Evolutionary conservation across 2,113 vertebrate species (phyloP), one percentile per base, ranked within the genome.

Genomic region (Rhinolophus ferrumequinum): DNA sequence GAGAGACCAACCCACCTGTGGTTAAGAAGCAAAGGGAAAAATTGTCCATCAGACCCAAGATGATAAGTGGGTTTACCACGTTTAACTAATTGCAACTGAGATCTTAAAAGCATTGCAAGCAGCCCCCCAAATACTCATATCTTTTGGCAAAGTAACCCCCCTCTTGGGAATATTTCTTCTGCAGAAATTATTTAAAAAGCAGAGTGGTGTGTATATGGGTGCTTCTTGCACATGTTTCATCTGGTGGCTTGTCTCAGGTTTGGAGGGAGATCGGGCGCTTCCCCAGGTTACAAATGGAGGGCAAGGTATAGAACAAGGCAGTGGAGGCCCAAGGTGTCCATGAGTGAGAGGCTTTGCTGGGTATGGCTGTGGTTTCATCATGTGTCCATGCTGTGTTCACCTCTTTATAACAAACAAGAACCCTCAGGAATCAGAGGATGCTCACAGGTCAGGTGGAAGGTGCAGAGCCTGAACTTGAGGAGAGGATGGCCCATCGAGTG

Each of bases 21-120:
- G 95, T 92, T 93, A 85, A 93, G 86, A 95, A 95, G 93, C 85
- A 95, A 96, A 93, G 38, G 79, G 24, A 18, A 88, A 95, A 76
- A 90, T 70, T 70, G 77, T 58, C 91, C 38, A 26, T 81, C 96
- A 72, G 90, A 82, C 44, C 54, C 54, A 75, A 26, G 92, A 79
- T 80, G 92, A 54, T 92, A 89, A 95, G 83, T 73, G 90, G 67
- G 38, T 80, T 91, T 81, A 85, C 35, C 89, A 44, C 56, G 38
- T 82, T 95, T 58, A 66, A 81, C 79, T 92, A 50, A 91, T 91
- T 96, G 90, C 87, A 97, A 92, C 30, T 58, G 83, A 94, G 66
- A 89, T 77, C 88, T 95, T 96, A 88, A 82, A 91, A 90, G 50
- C 94, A 44, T 41, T 83, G 64, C 62, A 88, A 93, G 30, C 72